Percentiles rank a stretch among this genome's conserved stretches.
phyloP scores from a whole-genome alignment of 2,797 vertebrate species.

The Coregonus suidteri region DNA sequence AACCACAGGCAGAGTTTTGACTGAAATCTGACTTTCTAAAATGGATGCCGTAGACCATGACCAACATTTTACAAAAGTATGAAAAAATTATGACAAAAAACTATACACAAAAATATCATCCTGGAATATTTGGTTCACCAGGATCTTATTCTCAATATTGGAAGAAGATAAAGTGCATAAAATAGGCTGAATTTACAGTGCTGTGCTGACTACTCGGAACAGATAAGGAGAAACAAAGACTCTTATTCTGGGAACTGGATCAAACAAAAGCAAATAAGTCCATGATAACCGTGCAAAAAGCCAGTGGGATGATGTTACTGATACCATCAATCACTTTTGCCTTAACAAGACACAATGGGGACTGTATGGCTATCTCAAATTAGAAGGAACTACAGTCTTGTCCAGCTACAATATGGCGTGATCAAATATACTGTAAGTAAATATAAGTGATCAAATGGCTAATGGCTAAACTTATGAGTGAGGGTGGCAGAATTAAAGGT shows the following conservation, averaged over 20 bases:
- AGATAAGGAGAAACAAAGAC: not conserved
- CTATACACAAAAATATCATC: not conserved
- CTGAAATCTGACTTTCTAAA: no score
- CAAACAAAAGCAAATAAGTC: conserved; percentile 26
- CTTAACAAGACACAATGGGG: conserved; percentile 9
- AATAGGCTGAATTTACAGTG: not conserved
- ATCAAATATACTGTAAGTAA: conserved; percentile 6
- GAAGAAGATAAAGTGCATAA: not conserved
- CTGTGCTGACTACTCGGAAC: not conserved
- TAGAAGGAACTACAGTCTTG: conserved; percentile 22
- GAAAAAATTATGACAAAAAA: not conserved
- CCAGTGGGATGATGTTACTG: not conserved
- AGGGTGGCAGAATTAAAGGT: not conserved
- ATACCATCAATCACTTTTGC: conserved; percentile 23
- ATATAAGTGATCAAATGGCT: not conserved
- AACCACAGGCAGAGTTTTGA: not conserved
- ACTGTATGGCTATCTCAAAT: conserved; percentile 10
- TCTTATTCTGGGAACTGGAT: conserved; percentile 27
- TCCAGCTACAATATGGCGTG: conserved; percentile 9
- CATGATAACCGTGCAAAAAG: not conserved
- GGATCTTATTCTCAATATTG: not conserved
- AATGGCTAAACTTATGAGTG: not conserved
- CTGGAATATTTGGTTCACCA: not conserved
- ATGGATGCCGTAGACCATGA: no score
- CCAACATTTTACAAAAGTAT: no score